Evolutionary conservation across 1,140 invertebrate species (phyloP).

Genomic region (Drosophila watanabei): DNA sequence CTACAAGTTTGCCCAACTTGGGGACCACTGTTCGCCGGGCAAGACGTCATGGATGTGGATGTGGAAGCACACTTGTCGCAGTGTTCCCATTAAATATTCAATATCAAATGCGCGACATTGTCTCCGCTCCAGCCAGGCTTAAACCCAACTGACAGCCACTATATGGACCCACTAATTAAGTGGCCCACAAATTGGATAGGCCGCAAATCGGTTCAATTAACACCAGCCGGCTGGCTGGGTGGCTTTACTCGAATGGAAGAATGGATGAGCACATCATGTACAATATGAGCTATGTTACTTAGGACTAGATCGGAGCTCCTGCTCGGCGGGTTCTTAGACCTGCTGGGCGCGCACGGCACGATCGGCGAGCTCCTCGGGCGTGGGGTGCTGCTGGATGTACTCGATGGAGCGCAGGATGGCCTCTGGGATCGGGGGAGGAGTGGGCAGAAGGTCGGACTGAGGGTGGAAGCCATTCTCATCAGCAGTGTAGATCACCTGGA

Average conservation of each 20-base stretch:
- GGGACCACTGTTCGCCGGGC: constrained; percentile 14
- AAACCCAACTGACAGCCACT: constrained; percentile 3
- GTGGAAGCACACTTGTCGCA: constrained; percentile 2
- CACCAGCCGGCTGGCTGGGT: constrained; percentile 20
- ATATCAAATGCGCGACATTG: constrained; percentile 35
- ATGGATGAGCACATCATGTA: constrained; percentile 18
- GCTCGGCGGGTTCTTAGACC: constrained; percentile 34
- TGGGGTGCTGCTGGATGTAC: constrained; percentile 65
- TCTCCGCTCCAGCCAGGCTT: constrained; percentile 20
- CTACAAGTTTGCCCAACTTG: constrained; percentile 2
- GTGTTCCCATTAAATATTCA: constrained; percentile 38
- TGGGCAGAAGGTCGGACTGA: constrained; percentile 87
- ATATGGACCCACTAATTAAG: constrained; percentile 62
- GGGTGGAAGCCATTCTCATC: constrained; percentile 87
- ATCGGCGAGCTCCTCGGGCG: constrained; percentile 72
- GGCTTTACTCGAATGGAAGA: constrained; percentile 46
- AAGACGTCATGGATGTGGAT: neutral
- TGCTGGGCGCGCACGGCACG: constrained; percentile 64
- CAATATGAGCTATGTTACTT: constrained; percentile 31
- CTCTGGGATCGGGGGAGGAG: constrained; percentile 87
- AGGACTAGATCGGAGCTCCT: constrained; percentile 19
- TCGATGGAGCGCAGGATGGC: constrained; percentile 51
- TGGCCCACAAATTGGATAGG: constrained; percentile 44
- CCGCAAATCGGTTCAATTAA: constrained; percentile 65
- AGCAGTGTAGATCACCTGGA: constrained; percentile 86